phyloP scores from a whole-genome alignment of 2,888 invertebrate genomes.

The Unio pictorum region DNA sequence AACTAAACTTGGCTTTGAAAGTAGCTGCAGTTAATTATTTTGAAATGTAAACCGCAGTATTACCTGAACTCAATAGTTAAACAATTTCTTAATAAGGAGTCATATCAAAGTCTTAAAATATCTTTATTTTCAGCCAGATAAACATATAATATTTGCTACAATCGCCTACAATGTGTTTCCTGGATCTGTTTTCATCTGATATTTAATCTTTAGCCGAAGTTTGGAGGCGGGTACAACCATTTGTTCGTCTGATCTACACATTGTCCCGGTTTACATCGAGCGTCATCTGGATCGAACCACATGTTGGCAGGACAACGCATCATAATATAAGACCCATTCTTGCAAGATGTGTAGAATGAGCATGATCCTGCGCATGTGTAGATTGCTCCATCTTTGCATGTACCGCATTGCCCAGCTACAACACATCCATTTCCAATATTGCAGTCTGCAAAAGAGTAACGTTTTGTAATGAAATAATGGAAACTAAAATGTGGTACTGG shows the following conservation, averaged over 20 bases:
- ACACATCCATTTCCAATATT: conserved; percentile 41
- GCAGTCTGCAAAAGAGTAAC: conserved; percentile 33
- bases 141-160: too few species aligned
- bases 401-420: conserved; percentile 20
- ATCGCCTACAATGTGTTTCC: too few species aligned
- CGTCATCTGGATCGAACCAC: conserved; percentile 24
- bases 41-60: too few species aligned
- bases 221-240: conserved; percentile 11
- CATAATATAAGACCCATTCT: conserved; percentile 26
- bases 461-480: background rate
- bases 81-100: too few species aligned
- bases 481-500: background rate
- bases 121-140: too few species aligned
- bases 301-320: conserved; percentile 24
- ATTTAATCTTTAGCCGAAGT: too few species aligned
- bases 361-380: conserved; percentile 38
- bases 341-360: conserved; percentile 32
- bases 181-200: too few species aligned
- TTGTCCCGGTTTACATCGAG: conserved; percentile 27
- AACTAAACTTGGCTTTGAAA: too few species aligned
- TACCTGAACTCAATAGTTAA: too few species aligned
- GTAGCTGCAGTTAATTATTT: too few species aligned
- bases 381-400: conserved; percentile 26
- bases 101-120: too few species aligned
- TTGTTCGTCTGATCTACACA: conserved; percentile 16